phyloP scores from a whole-genome alignment of 2,113 vertebrate genomes.

The Carassius carassius region DNA sequence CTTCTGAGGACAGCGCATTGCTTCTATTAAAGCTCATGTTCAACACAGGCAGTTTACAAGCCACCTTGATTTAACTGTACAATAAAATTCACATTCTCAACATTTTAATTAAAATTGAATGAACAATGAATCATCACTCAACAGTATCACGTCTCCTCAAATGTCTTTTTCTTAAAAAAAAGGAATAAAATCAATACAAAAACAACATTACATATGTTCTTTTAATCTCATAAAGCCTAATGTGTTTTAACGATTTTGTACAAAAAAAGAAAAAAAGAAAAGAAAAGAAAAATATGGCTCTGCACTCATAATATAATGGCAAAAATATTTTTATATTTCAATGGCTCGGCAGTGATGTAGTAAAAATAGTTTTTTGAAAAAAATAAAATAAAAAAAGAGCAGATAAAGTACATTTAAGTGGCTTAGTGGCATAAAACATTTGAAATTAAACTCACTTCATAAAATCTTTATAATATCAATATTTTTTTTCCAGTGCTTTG shows the following conservation, averaged over 20 bases:
- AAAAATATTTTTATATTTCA: constrained; percentile 62
- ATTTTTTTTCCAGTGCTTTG: constrained; percentile 76
- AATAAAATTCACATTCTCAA: constrained; percentile 70
- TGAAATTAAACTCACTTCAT: constrained; percentile 71
- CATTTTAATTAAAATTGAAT: constrained; percentile 59
- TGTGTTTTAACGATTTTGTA: constrained; percentile 63
- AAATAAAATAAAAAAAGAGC: constrained; percentile 68
- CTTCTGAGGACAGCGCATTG: constrained; percentile 26
- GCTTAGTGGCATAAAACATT: constrained; percentile 73
- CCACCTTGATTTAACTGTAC: constrained; percentile 55
- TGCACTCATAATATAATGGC: constrained; percentile 49
- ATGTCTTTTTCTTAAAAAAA: constrained; percentile 55
- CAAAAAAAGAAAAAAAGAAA: constrained; percentile 33
- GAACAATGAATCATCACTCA: constrained; percentile 62
- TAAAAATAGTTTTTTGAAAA: constrained; percentile 29
- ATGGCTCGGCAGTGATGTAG: constrained; percentile 63
- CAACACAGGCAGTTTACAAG: constrained; percentile 34
- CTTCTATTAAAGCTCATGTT: constrained; percentile 33
- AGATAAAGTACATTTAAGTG: constrained; percentile 76
- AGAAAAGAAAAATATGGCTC: constrained; percentile 51
- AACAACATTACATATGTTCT: constrained; percentile 66
- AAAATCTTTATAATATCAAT: constrained; percentile 75
- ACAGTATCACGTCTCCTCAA: constrained; percentile 57
- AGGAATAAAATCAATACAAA: constrained; percentile 72
- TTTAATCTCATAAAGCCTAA: constrained; percentile 60